Conservation (phyloP, 2,113 vertebrate species). For the Acanthisitta chloris region DNA sequence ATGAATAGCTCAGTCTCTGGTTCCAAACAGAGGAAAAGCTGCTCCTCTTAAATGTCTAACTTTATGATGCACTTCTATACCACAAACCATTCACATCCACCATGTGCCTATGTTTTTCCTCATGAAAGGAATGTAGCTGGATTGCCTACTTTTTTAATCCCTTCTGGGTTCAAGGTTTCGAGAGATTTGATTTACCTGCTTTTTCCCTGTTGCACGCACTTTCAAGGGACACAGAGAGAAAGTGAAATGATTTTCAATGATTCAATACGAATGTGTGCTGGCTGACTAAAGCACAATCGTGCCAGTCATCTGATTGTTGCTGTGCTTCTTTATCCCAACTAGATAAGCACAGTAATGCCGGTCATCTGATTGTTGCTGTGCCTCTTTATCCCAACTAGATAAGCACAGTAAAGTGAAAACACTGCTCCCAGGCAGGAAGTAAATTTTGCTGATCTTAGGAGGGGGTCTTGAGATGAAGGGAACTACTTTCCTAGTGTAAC, state of each 20-base stretch:
- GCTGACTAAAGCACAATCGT: background rate
- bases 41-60: background rate
- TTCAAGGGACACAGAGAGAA: background rate
- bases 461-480: constrained; percentile 33
- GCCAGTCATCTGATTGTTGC: background rate
- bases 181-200: background rate
- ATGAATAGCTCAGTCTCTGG: background rate
- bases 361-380: background rate
- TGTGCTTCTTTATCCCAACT: background rate
- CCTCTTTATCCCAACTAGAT: background rate
- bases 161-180: background rate
- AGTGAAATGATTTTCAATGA: background rate
- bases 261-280: fast-evolving
- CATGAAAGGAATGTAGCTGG: background rate
- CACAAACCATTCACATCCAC: background rate
- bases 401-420: background rate
- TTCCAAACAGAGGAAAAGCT: background rate
- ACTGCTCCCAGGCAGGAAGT: constrained; percentile 30
- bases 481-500: constrained; percentile 45
- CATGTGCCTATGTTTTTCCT: background rate
- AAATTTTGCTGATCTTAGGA: constrained; percentile 43
- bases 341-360: background rate
- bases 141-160: background rate
- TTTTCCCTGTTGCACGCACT: background rate
- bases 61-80: background rate